These are phyloP conservation scores for Drosophila macrospina DNA, from an alignment of 2,888 invertebrate species.

Conservation along the genomic window DNA sequence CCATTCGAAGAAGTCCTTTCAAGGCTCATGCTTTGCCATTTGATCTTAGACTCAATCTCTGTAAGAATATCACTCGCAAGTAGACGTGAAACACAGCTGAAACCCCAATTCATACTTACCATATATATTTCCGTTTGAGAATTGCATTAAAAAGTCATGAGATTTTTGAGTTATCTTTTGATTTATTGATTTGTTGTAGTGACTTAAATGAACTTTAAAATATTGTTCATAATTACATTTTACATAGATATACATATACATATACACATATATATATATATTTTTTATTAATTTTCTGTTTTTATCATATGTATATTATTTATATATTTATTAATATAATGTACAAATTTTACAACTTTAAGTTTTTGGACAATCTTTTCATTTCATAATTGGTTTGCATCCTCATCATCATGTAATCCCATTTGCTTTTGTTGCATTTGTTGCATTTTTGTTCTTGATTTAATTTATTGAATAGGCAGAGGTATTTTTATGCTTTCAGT, in stretches of 20 bases:
- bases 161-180: slow-evolving; percentile 61
- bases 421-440: too few relatives aligned
- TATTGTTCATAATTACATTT: slow-evolving; percentile 75
- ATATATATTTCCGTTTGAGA: too few relatives aligned
- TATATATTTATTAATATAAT: slow-evolving; percentile 56
- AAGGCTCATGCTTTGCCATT: too few relatives aligned
- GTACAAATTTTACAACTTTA: slow-evolving; percentile 78
- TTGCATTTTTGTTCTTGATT: too few relatives aligned
- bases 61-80: too few relatives aligned
- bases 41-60: too few relatives aligned
- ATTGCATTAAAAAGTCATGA: neutral
- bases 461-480: slow-evolving; percentile 73
- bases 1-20: too few relatives aligned
- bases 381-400: slow-evolving; percentile 65
- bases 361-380: slow-evolving; percentile 81
- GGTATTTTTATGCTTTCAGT: too few relatives aligned
- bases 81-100: too few relatives aligned
- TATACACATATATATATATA: slow-evolving; percentile 29
- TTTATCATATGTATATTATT: slow-evolving; percentile 28
- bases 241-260: slow-evolving; percentile 58
- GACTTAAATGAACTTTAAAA: slow-evolving; percentile 80
- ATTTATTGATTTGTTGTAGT: slow-evolving; percentile 78
- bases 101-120: neutral
- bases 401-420: too few relatives aligned
- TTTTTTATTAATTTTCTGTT: slow-evolving; percentile 30